A percentile compares a stretch with the other conserved stretches of the same genome.
These are phyloP conservation scores for Aproaerema taeniolella DNA, from an alignment of 2,888 invertebrate species.

Conservation along the genomic window DNA sequence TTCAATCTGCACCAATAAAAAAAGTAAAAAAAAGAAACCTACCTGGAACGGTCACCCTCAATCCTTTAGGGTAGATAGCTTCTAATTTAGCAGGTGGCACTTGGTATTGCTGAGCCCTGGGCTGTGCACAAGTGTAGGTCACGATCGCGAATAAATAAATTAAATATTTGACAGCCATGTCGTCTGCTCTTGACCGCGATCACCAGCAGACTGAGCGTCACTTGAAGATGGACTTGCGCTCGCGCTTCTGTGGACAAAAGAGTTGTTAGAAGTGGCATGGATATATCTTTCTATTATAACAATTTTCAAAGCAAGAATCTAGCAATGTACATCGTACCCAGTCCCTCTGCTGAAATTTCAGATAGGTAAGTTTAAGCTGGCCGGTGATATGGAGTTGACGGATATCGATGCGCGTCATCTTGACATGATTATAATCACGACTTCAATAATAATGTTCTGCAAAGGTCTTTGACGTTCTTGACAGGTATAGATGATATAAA, in stretches of 20 bases:
- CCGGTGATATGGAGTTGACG: background rate
- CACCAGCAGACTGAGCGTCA: slow-evolving; percentile 31
- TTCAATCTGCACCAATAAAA: no score
- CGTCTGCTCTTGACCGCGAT: slow-evolving; percentile 30
- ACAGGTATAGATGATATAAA: no score
- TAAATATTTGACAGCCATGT: slow-evolving; percentile 28
- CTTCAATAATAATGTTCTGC: background rate
- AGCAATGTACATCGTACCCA: no score
- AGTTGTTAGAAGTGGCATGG: slow-evolving; percentile 22
- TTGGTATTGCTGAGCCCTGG: slow-evolving; percentile 34
- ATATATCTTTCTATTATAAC: background rate
- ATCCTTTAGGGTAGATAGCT: slow-evolving; percentile 77
- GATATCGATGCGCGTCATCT: no score
- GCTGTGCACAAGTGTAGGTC: slow-evolving; percentile 26
- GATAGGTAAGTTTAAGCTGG: background rate
- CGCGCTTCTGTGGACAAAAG: slow-evolving; percentile 24
- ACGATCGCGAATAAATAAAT: slow-evolving; percentile 27
- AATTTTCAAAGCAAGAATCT: background rate
- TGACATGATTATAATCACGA: background rate
- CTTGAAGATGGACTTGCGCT: slow-evolving; percentile 21
- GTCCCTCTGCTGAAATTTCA: no score
- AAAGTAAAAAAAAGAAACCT: slow-evolving; percentile 9
- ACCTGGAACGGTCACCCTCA: slow-evolving; percentile 79
- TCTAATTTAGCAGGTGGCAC: slow-evolving; percentile 77
- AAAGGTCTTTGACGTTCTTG: no score